These are phyloP conservation scores for Phaethon lepturus DNA, from an alignment of 2,113 vertebrate species.

Conservation along the genomic window DNA sequence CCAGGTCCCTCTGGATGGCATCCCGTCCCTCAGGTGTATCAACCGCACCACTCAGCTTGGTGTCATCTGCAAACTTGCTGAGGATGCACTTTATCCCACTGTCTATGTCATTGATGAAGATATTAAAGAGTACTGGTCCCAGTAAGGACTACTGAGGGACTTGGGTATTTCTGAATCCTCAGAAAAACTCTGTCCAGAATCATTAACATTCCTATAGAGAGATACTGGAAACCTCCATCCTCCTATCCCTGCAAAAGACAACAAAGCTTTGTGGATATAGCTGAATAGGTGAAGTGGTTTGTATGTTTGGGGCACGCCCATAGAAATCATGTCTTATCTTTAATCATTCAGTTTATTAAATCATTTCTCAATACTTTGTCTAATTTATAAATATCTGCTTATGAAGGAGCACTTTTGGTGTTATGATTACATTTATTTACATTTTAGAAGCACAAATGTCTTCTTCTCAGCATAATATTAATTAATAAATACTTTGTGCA, in stretches of 20 bases:
- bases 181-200: slow-evolving; percentile 40
- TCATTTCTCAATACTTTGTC: neutral
- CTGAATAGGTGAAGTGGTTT: slow-evolving; percentile 4
- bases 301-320: neutral
- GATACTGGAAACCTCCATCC: neutral
- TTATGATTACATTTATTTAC: slow-evolving; percentile 42
- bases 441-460: neutral
- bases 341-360: neutral
- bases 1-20: too few species aligned
- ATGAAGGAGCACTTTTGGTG: neutral
- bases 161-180: neutral
- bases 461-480: neutral
- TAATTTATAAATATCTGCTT: slow-evolving; percentile 14
- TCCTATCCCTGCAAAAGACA: neutral
- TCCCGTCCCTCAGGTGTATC: too few species aligned
- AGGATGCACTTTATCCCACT: too few species aligned
- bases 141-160: too few species aligned
- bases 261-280: neutral
- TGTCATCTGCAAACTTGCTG: too few species aligned
- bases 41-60: too few species aligned
- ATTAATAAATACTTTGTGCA: neutral
- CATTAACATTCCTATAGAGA: slow-evolving; percentile 37
- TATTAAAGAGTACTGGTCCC: too few species aligned
- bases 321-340: neutral
- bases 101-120: too few species aligned